Percentiles rank a stretch among this genome's conserved stretches.
Conservation (phyloP, 2,113 vertebrate genomes). For the Collichthys lucidus region DNA sequence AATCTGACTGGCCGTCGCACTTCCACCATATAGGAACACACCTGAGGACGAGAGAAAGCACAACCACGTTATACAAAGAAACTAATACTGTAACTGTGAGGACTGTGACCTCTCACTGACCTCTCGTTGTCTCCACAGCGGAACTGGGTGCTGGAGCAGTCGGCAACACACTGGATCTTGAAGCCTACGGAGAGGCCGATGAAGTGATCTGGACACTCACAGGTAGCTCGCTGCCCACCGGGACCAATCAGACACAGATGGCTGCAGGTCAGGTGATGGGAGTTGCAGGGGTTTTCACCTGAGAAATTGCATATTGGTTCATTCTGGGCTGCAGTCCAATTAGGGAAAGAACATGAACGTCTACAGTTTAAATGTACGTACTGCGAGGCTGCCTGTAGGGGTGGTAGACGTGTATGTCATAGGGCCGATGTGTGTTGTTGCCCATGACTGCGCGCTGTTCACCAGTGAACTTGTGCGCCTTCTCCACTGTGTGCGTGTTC, state of each 20-base stretch:
- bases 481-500: constrained; percentile 82
- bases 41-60: constrained; percentile 38
- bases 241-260: constrained; percentile 81
- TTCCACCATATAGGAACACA: constrained; percentile 84
- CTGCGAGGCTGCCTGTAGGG: constrained; percentile 80
- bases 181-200: constrained; percentile 73
- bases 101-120: constrained; percentile 58
- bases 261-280: constrained; percentile 75
- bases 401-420: constrained; percentile 80
- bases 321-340: background rate
- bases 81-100: background rate
- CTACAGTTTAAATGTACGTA: constrained; percentile 29
- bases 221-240: constrained; percentile 72
- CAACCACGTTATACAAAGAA: background rate
- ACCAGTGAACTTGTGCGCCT: constrained; percentile 82
- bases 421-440: constrained; percentile 82
- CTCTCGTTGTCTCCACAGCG: constrained; percentile 83
- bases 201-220: constrained; percentile 81
- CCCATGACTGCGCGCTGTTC: constrained; percentile 76
- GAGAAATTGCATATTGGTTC: background rate
- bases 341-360: background rate
- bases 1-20: constrained; percentile 81
- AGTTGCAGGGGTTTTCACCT: constrained; percentile 80
- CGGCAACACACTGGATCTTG: constrained; percentile 78
- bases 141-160: constrained; percentile 84